Percentiles rank a stretch among this genome's conserved stretches.
Evolutionary conservation across 2,113 vertebrate genomes (phyloP).

Genomic region (Siniperca knerii): DNA sequence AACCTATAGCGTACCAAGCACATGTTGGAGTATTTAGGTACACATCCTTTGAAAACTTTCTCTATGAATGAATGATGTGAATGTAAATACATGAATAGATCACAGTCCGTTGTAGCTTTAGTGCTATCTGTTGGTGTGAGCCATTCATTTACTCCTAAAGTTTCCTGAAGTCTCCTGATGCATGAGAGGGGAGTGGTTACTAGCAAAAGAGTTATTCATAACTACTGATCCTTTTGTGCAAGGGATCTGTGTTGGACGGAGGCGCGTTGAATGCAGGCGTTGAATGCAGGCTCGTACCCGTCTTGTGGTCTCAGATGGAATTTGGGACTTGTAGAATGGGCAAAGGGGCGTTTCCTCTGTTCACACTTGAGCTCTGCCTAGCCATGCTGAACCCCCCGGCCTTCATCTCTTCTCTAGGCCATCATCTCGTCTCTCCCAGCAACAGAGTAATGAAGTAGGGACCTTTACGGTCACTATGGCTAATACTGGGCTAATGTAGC

Average conservation of each 20-base stretch:
- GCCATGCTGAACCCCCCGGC: conserved; percentile 82
- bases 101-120: conserved; percentile 8
- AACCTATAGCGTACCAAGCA: conserved; percentile 53
- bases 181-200: conserved; percentile 45
- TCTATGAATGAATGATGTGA: conserved; percentile 36
- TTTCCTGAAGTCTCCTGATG: conserved; percentile 32
- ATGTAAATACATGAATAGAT: conserved; percentile 46
- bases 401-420: conserved; percentile 70
- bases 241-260: conserved; percentile 54
- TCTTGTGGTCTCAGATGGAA: conserved; percentile 61
- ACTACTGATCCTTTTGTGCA: conserved; percentile 62
- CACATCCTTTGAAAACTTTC: conserved; percentile 40
- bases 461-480: conserved; percentile 78
- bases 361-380: conserved; percentile 85
- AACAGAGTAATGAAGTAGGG: conserved; percentile 79
- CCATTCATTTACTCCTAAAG: background rate
- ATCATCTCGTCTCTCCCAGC: conserved; percentile 68
- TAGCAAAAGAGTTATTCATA: conserved; percentile 64
- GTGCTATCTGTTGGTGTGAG: conserved; percentile 22
- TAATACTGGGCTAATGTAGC: conserved; percentile 79
- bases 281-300: conserved; percentile 71
- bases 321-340: conserved; percentile 77
- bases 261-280: conserved; percentile 53
- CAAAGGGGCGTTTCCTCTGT: conserved; percentile 78
- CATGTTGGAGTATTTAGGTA: conserved; percentile 71